phyloP scores from a whole-genome alignment of 2,113 vertebrate species.

The Cromileptes altivelis region DNA sequence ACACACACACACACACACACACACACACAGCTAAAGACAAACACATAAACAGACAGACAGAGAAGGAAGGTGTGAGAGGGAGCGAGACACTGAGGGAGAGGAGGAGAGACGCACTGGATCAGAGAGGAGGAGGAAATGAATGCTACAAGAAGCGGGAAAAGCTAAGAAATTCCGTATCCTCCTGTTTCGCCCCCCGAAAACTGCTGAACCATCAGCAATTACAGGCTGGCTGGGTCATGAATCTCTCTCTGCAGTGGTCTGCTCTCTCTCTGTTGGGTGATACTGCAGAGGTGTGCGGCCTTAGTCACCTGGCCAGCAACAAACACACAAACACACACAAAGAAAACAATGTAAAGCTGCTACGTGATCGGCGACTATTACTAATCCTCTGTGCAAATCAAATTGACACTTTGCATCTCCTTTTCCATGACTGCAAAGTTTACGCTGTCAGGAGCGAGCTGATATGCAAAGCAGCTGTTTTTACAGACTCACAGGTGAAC shows the following conservation, averaged over 20 bases:
- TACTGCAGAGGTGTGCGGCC: constrained; percentile 66
- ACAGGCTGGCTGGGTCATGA: constrained; percentile 78
- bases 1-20: neutral
- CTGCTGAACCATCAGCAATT: constrained; percentile 84
- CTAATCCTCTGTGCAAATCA: constrained; percentile 56
- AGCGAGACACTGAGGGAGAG: constrained; percentile 29
- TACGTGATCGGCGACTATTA: constrained; percentile 12
- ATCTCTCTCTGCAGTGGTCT: constrained; percentile 74
- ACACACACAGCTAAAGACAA: constrained; percentile 15
- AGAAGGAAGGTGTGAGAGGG: constrained; percentile 46
- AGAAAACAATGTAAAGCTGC: neutral
- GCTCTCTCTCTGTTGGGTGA: constrained; percentile 45
- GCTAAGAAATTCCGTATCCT: constrained; percentile 74
- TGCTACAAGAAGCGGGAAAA: constrained; percentile 69
- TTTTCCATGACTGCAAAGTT: constrained; percentile 60
- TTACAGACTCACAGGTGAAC: constrained; percentile 59
- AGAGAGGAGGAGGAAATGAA: constrained; percentile 62
- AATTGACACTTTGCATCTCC: constrained; percentile 70
- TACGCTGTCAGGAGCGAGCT: constrained; percentile 28
- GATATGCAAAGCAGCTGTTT: constrained; percentile 69
- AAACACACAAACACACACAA: constrained; percentile 5
- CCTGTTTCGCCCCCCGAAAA: constrained; percentile 74
- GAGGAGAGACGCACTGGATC: constrained; percentile 49
- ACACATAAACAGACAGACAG: constrained; percentile 21
- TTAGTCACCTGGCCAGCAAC: constrained; percentile 43